Conservation (phyloP, 92 coral and sea anemone species). For the Heliopora coerulea region DNA sequence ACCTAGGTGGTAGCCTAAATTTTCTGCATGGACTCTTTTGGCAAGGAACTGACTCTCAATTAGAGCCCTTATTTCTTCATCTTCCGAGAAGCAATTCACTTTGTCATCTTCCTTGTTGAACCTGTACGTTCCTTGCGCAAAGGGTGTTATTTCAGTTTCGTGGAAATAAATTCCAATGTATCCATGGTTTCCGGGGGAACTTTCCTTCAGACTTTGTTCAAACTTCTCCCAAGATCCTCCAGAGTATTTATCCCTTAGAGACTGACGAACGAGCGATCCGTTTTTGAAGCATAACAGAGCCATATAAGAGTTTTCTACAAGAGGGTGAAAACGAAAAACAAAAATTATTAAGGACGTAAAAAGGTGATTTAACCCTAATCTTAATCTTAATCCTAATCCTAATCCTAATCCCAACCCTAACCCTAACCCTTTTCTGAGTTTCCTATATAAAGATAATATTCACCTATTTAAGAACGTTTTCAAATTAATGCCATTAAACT, state of each 20-base stretch:
- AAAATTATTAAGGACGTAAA: no score
- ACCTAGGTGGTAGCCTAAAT: conserved; percentile 80
- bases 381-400: no score
- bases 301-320: conserved; percentile 85
- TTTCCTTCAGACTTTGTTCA: conserved; percentile 59
- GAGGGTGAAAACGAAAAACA: conserved; percentile 3
- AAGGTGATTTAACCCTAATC: no score
- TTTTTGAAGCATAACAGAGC: conserved; percentile 93
- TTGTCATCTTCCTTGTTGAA: conserved; percentile 61
- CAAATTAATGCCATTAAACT: no score
- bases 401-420: no score
- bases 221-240: conserved; percentile 86
- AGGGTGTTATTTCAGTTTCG: conserved; percentile 87
- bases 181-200: conserved; percentile 87
- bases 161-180: conserved; percentile 94
- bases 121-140: conserved; percentile 87
- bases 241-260: conserved; percentile 71
- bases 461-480: no score
- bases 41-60: conserved; percentile 95
- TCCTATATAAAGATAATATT: no score
- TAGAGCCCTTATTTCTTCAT: conserved; percentile 83
- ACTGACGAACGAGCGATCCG: conserved; percentile 90
- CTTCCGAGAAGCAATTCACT: conserved; percentile 71
- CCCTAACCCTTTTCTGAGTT: no score
- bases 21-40: conserved; percentile 92